These are phyloP conservation scores for Cloeon dipterum DNA, from an alignment of 2,888 invertebrate genomes.

Conservation along the genomic window DNA sequence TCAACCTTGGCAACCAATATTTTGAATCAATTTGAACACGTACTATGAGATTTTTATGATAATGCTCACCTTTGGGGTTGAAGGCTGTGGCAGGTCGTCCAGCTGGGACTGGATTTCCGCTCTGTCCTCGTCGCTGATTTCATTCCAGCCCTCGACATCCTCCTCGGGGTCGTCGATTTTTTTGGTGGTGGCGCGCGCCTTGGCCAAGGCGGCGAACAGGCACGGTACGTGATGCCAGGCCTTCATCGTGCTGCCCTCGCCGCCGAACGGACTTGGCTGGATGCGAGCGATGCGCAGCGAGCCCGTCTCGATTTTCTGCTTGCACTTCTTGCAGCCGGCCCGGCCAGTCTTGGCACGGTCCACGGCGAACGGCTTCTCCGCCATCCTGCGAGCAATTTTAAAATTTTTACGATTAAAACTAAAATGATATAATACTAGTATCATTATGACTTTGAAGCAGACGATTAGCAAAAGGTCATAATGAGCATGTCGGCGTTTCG, in stretches of 20 bases:
- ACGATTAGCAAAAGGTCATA: too few species aligned
- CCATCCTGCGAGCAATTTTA: too few species aligned
- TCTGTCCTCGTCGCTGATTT: slow-evolving; percentile 39
- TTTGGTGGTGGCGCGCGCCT: slow-evolving; percentile 59
- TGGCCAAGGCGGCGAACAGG: slow-evolving; percentile 51
- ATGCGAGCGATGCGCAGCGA: slow-evolving; percentile 54
- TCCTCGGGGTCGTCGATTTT: slow-evolving; percentile 49
- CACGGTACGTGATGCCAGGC: slow-evolving; percentile 64
- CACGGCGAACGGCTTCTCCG: slow-evolving; percentile 37
- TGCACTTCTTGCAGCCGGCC: slow-evolving; percentile 72
- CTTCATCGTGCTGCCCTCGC: slow-evolving; percentile 53
- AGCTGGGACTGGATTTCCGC: slow-evolving; percentile 35
- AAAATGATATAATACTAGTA: too few species aligned
- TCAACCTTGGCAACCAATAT: too few species aligned
- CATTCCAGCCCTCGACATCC: slow-evolving; percentile 57
- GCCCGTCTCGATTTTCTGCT: slow-evolving; percentile 48
- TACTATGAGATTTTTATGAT: too few species aligned
- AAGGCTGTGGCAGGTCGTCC: slow-evolving; percentile 34
- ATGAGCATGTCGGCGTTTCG: too few species aligned
- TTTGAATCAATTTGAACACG: too few species aligned
- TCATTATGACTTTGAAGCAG: too few species aligned
- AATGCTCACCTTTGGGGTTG: slow-evolving; percentile 22
- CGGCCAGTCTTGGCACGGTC: slow-evolving; percentile 63
- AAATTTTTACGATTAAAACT: too few species aligned
- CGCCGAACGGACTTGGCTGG: slow-evolving; percentile 50